Evolutionary conservation across 2,113 vertebrate genomes (phyloP).

Genomic region (Tamias sibiricus): DNA sequence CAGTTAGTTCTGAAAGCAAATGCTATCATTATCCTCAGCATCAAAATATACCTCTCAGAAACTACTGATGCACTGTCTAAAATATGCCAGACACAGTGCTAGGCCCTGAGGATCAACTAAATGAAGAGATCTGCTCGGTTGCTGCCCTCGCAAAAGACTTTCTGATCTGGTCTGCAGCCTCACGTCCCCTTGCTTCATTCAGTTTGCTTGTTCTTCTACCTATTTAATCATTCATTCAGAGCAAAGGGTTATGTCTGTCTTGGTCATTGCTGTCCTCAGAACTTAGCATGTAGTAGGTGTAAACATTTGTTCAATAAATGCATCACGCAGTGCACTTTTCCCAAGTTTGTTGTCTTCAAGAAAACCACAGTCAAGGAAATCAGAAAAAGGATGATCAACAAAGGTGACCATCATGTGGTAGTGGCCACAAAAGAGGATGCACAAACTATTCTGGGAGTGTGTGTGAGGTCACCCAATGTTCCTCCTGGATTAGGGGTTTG

Average conservation of each 20-base stretch:
- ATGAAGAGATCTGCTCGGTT: not conserved
- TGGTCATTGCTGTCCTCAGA: not conserved
- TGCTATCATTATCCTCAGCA: not conserved
- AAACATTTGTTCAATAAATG: not conserved
- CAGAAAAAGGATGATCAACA: not conserved
- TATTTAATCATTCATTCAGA: not conserved
- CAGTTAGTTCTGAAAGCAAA: not conserved
- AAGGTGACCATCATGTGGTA: not conserved
- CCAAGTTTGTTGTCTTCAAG: not conserved
- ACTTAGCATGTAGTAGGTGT: not conserved
- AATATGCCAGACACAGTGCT: not conserved
- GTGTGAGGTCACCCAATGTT: not conserved
- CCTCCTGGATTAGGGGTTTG: not conserved
- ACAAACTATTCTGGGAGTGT: accelerated
- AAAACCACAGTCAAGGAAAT: constrained; percentile 4
- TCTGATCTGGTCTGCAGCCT: accelerated
- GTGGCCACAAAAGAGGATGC: not conserved
- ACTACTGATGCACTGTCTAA: not conserved
- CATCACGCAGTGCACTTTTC: not conserved
- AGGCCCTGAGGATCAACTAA: not conserved
- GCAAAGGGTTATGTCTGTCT: not conserved
- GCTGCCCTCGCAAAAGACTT: not conserved
- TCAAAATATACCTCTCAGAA: not conserved
- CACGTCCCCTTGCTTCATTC: not conserved
- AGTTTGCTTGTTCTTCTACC: not conserved